phyloP scores from a whole-genome alignment of 1,140 invertebrate genomes.

The Ectropis grisescens region DNA sequence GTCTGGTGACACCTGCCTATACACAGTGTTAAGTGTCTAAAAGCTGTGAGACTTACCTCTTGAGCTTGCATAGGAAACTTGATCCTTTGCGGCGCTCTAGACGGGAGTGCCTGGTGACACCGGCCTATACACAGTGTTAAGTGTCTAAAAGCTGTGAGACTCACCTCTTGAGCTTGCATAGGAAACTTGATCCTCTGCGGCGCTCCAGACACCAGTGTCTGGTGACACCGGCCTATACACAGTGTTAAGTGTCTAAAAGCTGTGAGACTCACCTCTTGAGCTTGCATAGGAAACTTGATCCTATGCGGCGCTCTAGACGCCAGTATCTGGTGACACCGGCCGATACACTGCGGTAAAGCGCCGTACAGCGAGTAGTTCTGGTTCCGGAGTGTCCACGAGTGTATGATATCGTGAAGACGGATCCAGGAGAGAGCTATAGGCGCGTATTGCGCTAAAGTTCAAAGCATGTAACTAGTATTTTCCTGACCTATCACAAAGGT shows the following conservation, averaged over 20 bases:
- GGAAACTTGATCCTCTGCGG: conserved; percentile 86
- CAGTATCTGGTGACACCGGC: conserved; percentile 86
- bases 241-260: too few species aligned
- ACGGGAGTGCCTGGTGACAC: too few species aligned
- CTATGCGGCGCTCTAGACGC: conserved; percentile 77
- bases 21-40: too few species aligned
- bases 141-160: too few species aligned
- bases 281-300: conserved; percentile 82
- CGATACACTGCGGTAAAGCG: conserved; percentile 83
- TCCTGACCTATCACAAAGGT: too few species aligned
- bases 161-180: conserved; percentile 81
- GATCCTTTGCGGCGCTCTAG: too few species aligned
- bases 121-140: too few species aligned
- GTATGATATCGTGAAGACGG: conserved; percentile 80
- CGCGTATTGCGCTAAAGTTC: too few species aligned
- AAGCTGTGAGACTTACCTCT: conserved; percentile 88
- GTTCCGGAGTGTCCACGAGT: conserved; percentile 73
- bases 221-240: conserved; percentile 85
- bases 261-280: conserved; percentile 84
- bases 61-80: too few species aligned
- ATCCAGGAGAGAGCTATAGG: conserved; percentile 92
- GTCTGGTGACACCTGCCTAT: too few species aligned
- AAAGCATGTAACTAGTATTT: too few species aligned
- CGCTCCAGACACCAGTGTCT: conserved; percentile 78
- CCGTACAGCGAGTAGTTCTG: conserved; percentile 88